Evolutionary conservation across 2,797 vertebrate species (phyloP).

Genomic region (Enteromius radiatus): DNA sequence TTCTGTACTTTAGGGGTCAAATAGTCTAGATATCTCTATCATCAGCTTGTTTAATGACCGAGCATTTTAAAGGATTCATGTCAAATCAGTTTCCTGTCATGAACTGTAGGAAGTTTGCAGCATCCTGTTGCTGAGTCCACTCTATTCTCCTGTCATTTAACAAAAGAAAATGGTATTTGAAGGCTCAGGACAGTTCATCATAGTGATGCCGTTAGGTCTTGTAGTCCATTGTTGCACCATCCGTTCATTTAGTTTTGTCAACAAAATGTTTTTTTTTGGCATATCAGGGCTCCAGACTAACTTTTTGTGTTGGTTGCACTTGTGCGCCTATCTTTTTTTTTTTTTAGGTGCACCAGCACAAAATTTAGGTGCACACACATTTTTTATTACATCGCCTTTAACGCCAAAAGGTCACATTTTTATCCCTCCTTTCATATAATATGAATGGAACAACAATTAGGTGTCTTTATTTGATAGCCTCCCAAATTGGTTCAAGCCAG

Average conservation of each 20-base stretch:
- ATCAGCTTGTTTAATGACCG: conserved; percentile 4
- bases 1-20: background rate
- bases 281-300: too few relatives aligned
- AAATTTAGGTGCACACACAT: too few relatives aligned
- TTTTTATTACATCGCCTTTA: too few relatives aligned
- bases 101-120: conserved; percentile 47
- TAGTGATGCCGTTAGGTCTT: background rate
- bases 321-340: too few relatives aligned
- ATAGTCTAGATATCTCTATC: conserved; percentile 6
- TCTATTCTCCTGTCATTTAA: conserved; percentile 4
- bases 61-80: conserved; percentile 45
- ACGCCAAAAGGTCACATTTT: too few relatives aligned
- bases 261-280: background rate
- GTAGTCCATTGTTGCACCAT: background rate
- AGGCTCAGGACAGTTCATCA: background rate
- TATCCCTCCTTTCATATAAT: too few relatives aligned
- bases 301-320: too few relatives aligned
- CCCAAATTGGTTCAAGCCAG: too few relatives aligned
- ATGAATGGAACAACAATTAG: too few relatives aligned
- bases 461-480: too few relatives aligned
- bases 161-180: background rate
- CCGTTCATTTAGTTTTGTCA: background rate
- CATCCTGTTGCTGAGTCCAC: conserved; percentile 47
- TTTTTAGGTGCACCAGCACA: too few relatives aligned
- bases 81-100: conserved; percentile 60